Base-by-base conservation (phyloP, 2,113 vertebrate genomes). In the Macrotus californicus region DNA sequence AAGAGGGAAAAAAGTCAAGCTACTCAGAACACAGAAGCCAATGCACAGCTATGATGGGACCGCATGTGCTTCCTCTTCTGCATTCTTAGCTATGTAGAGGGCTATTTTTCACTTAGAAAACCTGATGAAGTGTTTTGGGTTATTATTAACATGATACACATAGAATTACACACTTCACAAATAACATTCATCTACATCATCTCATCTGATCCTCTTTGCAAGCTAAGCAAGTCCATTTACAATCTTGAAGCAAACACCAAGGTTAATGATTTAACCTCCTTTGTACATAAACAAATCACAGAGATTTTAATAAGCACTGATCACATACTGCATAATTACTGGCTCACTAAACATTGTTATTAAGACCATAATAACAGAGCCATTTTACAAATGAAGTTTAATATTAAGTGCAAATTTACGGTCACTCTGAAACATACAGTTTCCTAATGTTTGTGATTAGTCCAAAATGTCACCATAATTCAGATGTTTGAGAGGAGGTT, bases 261-360 rank as follows among this genome's bases (percentile, higher is more conserved):
- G 96, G 85, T 97, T 96, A 94, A 97, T 95, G 59, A 97, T 15
- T 95, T 96, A 93, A 80, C 88, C 86, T 96, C 31, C 64, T 91
- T 93, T 96, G 92, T 92, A 80, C 56, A 86, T 91, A 91, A 96
- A 83, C 81, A 94, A 96, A 97, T 95, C 93, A 59, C 10, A 66
- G 84, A 94, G n/a, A 83, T 73, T 92, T 41, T 91, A 86, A 82
- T 76, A 93, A 97, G 66, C 56, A 86, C 54, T 54, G 54, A 79
- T 94, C 72, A 91, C 12, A 92, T 21, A 50, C 54, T 91, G 64
- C 52, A 52, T 64, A 95, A 95, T 95, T 94, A 95, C 75, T 94
- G 52, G 86, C n/a, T 94, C 36, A 41, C 21, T 73, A 69, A 96
- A 72, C 66, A 90, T 83, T 89, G 81, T 81, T 94, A 96, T 95